Percentiles rank a stretch among this genome's conserved stretches.
These are phyloP conservation scores for Apodemus speciosus DNA, from an alignment of 2,113 vertebrate genomes.

Conservation along the genomic window DNA sequence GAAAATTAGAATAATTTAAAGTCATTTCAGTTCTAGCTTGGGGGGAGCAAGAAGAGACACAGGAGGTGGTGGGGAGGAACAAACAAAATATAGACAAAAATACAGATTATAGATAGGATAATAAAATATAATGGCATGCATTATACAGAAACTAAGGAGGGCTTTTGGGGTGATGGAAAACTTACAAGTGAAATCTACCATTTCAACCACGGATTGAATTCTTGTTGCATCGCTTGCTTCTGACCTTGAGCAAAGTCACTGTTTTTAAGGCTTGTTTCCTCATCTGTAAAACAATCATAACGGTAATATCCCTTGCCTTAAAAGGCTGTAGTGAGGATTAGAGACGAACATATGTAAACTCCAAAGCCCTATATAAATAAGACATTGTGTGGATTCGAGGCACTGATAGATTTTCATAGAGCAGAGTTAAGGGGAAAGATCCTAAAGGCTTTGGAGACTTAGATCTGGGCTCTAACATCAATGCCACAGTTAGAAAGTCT, in stretches of 20 bases:
- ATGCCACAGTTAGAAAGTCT: slow-evolving; percentile 25
- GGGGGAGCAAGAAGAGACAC: slow-evolving; percentile 6
- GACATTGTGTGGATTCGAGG: background rate
- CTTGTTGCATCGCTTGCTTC: slow-evolving; percentile 28
- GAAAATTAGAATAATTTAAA: slow-evolving; percentile 77
- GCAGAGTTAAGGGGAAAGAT: background rate
- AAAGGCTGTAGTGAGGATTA: slow-evolving; percentile 22
- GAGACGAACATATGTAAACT: slow-evolving; percentile 4
- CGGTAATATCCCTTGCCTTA: slow-evolving; percentile 11
- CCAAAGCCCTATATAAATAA: slow-evolving; percentile 25
- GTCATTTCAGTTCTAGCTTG: slow-evolving; percentile 63
- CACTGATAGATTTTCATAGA: slow-evolving; percentile 24
- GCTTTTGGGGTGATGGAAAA: slow-evolving; percentile 26
- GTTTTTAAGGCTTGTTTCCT: slow-evolving; percentile 53
- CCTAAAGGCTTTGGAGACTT: background rate
- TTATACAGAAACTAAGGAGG: slow-evolving; percentile 35
- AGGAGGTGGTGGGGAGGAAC: slow-evolving; percentile 44
- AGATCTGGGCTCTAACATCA: slow-evolving; percentile 32
- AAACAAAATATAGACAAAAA: slow-evolving; percentile 57
- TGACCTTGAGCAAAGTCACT: slow-evolving; percentile 75
- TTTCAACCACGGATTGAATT: background rate
- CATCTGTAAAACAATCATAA: slow-evolving; percentile 35
- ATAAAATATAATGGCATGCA: background rate
- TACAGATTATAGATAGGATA: slow-evolving; percentile 22
- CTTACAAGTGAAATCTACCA: background rate